Base-by-base conservation (phyloP, 2,888 invertebrate species). In the Nomada fabriciana region DNA sequence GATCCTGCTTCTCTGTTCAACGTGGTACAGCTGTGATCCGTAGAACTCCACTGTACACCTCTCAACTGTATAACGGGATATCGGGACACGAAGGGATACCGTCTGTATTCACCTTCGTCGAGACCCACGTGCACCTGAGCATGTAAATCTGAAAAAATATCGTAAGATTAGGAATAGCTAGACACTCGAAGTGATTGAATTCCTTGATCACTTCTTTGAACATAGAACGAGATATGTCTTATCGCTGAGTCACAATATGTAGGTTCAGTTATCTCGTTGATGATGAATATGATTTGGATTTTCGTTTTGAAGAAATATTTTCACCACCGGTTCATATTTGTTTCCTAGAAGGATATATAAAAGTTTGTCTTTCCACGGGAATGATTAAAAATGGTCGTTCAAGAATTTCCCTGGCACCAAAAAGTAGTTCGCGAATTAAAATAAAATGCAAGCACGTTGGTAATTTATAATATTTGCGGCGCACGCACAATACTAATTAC, bases 31-130 rank as follows among this genome's bases (percentile, higher is more conserved):
- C 65, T 52, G 71, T 74, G 64, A 73, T 68, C 79, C 65, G 57
- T 73, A 70, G 85, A 71, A 74, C 67, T 50, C 4, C 70, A 43
- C 69, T 50, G 68, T 23, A 29, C 36, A 13, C 82, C 73, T 74
- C 69, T 78, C 73, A 71, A 75, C 82, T 76, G 67, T 75, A 82
- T 92, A 92, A 92, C 92, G 92, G 92, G 89, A 91, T 90, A 90
- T 86, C 84, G 80, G 82, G 74, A 77, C 85, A 84, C 85, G 88
- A 86, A 87, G 82, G 83, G 89, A 73, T 65, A 68, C 59, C 60
- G 82, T 88, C 85, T 86, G 84, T 84, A 65, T 63, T 69, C 74
- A 63, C 57, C 71, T 78, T 20, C 52, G n/a, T 55, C 13, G 20
- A 11, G 83, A 84, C 82, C 78, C 86, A 82, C 84, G 85, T 79